These are phyloP conservation scores for Pangasius djambal DNA, from an alignment of 2,797 vertebrate species.

Conservation along the genomic window DNA sequence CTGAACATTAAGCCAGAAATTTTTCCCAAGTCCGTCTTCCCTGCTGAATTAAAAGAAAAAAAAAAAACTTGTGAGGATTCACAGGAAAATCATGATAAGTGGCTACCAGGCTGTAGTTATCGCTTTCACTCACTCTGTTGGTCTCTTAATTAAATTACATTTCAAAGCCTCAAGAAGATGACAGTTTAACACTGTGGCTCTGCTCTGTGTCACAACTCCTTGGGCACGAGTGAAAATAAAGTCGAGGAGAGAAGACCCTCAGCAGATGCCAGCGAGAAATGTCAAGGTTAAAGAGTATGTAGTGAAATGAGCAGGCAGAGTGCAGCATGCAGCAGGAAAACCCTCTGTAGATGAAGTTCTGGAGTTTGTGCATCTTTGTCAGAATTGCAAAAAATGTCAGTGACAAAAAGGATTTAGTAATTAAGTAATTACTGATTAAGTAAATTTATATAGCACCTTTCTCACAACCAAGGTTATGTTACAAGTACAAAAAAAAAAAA, in stretches of 20 bases:
- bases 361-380: neutral
- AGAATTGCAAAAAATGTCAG: neutral
- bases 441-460: neutral
- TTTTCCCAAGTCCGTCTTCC: neutral
- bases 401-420: neutral
- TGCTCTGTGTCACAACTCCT: slow-evolving; percentile 50
- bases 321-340: neutral
- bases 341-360: neutral
- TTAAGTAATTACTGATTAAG: no score
- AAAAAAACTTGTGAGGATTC: slow-evolving; percentile 2
- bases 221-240: slow-evolving; percentile 43
- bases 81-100: slow-evolving; percentile 30
- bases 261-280: slow-evolving; percentile 54
- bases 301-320: slow-evolving; percentile 32
- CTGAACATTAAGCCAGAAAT: neutral
- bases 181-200: slow-evolving; percentile 50
- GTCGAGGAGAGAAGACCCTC: slow-evolving; percentile 29
- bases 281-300: slow-evolving; percentile 62
- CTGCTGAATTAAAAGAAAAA: slow-evolving; percentile 8
- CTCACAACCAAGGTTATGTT: neutral
- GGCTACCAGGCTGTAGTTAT: slow-evolving; percentile 23
- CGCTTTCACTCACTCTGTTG: slow-evolving; percentile 29
- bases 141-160: slow-evolving; percentile 48
- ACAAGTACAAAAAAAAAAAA: neutral
- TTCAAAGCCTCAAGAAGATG: slow-evolving; percentile 47